These are phyloP conservation scores for Suillia variegata DNA, from an alignment of 2,888 invertebrate genomes.

Conservation along the genomic window DNA sequence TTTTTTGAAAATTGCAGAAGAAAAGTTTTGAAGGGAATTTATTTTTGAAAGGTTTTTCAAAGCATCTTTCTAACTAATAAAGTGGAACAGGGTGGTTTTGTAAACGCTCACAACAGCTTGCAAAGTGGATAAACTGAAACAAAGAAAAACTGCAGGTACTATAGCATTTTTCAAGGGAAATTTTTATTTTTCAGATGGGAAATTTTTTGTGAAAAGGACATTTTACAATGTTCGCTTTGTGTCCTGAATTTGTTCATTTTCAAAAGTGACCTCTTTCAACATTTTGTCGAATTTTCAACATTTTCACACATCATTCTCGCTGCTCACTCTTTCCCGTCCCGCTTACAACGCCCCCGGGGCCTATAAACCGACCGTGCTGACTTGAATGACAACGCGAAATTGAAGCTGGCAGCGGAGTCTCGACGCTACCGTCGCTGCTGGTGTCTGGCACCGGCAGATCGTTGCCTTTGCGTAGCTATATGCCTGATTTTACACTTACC, in stretches of 20 bases:
- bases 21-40: slow-evolving; percentile 10
- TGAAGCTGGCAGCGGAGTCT: slow-evolving; percentile 39
- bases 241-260: not conserved
- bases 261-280: too few relatives aligned
- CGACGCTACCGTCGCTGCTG: slow-evolving; percentile 22
- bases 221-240: too few relatives aligned
- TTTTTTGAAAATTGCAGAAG: slow-evolving; percentile 4
- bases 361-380: too few relatives aligned
- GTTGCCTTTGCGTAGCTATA: slow-evolving; percentile 41
- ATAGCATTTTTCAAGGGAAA: slow-evolving; percentile 45
- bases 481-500: slow-evolving; percentile 47
- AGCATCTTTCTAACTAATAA: slow-evolving; percentile 6
- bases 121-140: slow-evolving; percentile 25
- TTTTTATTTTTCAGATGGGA: too few relatives aligned
- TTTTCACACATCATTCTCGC: too few relatives aligned
- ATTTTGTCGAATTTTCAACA: too few relatives aligned
- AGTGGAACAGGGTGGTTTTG: slow-evolving; percentile 14
- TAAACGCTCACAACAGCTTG: slow-evolving; percentile 12
- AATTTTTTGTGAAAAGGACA: too few relatives aligned
- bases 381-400: slow-evolving; percentile 54
- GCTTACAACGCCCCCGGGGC: too few relatives aligned
- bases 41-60: slow-evolving; percentile 16
- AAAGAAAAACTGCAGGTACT: slow-evolving; percentile 27
- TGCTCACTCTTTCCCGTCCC: too few relatives aligned
- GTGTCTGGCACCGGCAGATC: too few relatives aligned